phyloP scores from a whole-genome alignment of 2,113 vertebrate genomes.

The Anguilla rostrata region DNA sequence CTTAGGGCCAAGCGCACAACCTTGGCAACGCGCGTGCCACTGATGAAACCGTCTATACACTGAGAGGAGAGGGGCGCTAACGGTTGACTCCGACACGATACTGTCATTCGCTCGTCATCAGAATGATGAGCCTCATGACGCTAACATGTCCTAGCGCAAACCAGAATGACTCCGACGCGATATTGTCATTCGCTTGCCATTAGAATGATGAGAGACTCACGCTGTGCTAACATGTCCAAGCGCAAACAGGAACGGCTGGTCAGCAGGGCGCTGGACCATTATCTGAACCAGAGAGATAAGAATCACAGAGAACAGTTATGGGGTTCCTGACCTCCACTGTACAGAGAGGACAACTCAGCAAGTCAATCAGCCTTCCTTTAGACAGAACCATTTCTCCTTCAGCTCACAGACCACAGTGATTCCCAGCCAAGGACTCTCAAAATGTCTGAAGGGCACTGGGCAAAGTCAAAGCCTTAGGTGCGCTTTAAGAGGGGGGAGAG shows the following conservation, averaged over 20 bases:
- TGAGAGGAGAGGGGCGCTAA: background rate
- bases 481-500: background rate
- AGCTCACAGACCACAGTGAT: background rate
- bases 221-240: background rate
- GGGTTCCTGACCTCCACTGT: background rate
- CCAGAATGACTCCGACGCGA: background rate
- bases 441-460: background rate
- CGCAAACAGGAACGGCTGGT: background rate
- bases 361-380: background rate
- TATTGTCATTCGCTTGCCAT: background rate
- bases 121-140: background rate
- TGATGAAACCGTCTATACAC: too few relatives aligned
- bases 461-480: background rate
- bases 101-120: background rate
- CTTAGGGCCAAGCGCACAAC: too few relatives aligned
- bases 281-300: background rate
- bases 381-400: background rate
- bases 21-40: too few relatives aligned
- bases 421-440: constrained; percentile 5
- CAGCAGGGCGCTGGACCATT: background rate
- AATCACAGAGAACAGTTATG: background rate
- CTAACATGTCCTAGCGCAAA: background rate
- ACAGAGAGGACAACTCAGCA: background rate
- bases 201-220: background rate
- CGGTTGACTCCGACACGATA: background rate